Percentiles rank a stretch among this genome's conserved stretches.
phyloP scores from a whole-genome alignment of 1,140 invertebrate species.

The Drosophila kurseongensis region DNA sequence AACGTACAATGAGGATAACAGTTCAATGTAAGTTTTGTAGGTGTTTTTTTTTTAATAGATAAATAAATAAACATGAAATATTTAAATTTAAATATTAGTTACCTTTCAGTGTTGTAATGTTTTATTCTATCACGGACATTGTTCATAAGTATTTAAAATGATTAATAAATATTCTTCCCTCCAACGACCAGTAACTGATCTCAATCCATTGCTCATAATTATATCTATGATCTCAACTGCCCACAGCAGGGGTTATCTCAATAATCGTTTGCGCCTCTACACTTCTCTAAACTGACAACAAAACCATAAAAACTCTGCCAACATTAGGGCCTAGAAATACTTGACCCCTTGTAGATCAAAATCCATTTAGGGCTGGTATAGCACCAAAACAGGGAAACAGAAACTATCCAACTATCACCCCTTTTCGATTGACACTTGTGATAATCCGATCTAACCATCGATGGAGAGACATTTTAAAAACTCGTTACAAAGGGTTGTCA shows the following conservation, averaged over 20 bases:
- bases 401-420: slow-evolving; percentile 39
- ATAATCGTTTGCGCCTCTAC: slow-evolving; percentile 29
- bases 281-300: slow-evolving; percentile 21
- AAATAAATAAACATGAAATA: too few species aligned
- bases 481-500: slow-evolving; percentile 62
- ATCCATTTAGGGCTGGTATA: slow-evolving; percentile 36
- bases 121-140: too few species aligned
- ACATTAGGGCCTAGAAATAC: slow-evolving; percentile 6
- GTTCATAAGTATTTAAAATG: not conserved
- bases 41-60: too few species aligned
- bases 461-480: slow-evolving; percentile 50
- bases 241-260: slow-evolving; percentile 22
- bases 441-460: slow-evolving; percentile 56
- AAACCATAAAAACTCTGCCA: slow-evolving; percentile 41
- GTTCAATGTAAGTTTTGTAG: too few species aligned
- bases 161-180: not conserved
- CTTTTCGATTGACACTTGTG: slow-evolving; percentile 59
- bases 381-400: slow-evolving; percentile 15
- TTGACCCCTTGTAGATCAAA: slow-evolving; percentile 39
- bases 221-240: slow-evolving; percentile 3
- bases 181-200: slow-evolving; percentile 5
- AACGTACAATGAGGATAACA: too few species aligned
- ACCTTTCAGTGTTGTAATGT: too few species aligned
- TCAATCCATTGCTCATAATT: slow-evolving; percentile 9
- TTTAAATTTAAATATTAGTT: too few species aligned